Evolutionary conservation across 2,888 invertebrate genomes (phyloP), one percentile per base, ranked within the genome.

Genomic region (Cryptocephalus moraei): DNA sequence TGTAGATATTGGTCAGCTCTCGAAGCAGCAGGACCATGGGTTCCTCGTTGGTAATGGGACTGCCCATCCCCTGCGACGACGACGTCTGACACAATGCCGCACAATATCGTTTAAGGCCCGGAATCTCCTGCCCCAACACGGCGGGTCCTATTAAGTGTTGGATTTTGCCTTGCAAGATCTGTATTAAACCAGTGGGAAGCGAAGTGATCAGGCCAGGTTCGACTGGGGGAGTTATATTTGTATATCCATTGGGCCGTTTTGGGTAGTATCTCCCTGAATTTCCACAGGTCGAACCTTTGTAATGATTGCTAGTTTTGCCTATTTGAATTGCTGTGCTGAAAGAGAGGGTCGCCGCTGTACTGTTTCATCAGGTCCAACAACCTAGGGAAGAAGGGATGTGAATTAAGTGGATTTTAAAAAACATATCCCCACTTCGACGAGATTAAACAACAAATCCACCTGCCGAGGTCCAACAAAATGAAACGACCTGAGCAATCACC

Each of bases 281-380:
- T 94, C 1, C 88, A 88, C 10, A 96, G 76, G 74, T 97, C 95
- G 68, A 96, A 97, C 67, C 94, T 92, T 46, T 89, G 51, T 43
- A 71, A 55, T 59, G 91, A 89, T 66, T 96, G 94, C 56, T 93
- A 91, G 67, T 93, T 95, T 71, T 96, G 95, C 4, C 85, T 82
- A 1, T 85, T 81, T 0, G 92, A 89, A 69, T 95, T 96, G 31
- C 84, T 81, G 1, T 79, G 72, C 62, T 91, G 89, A 74, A 91
- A 95, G 8, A 84, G 80, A 51, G 80, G 80, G 56, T 95, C 91
- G 1, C 94, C 94, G 60, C 93, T 92, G 73, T 97, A 99, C 69
- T 99, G 97, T 50, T 95, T 91, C 54, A 97, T 77, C 64, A 86
- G 90, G 69, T 96, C 88, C 32, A 92, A 72, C 38, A 99, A 74